Base-by-base conservation (phyloP, 2,113 vertebrate genomes). In the Xiphophorus maculatus region DNA sequence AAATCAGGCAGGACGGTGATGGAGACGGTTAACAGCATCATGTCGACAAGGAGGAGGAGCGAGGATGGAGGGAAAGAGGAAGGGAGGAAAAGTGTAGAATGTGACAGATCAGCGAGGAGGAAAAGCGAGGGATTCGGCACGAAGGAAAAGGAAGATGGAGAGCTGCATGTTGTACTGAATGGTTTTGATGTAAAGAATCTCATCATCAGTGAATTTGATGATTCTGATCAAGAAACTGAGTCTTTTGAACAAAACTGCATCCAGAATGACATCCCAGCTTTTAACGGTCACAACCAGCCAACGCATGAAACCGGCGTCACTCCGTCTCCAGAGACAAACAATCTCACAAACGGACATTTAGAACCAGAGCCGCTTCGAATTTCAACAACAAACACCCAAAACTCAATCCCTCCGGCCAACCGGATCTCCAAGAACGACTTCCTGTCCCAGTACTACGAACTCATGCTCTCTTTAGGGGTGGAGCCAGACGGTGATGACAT, bases 381-480 rank as follows among this genome's bases (percentile, higher is more conserved):
- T 17, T 27, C 27, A 29, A 10, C 40, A 11, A n/a, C 25, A 30
- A 62, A 77, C 8, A 32, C 64, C 37, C 37, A 40, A n/a, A 13
- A 54, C 30, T 27, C 42, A 37, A 64, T 11, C 11, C 73, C 28
- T 29, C 71, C 73, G 1, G n/a, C 15, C 0, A 37, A 11, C 79
- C 87, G 62, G 27, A 61, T 66, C 79, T 1, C 92, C 0, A 62
- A 91, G 10, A 84, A 87, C 1, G 94, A 96, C 91, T 96, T 98
- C 80, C 94, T 97, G 71, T 94, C 95, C 17, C 95, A 95, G 63
- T 99, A 95, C 66, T 90, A 95, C 12, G 94, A 95, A 71, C 95
- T 98, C 74, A 97, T 98, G 88, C 90, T 91, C 28, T 95, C 95
- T 12, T 86, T 97, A 48, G 96, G 95, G 58, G 93, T 91, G 32